phyloP scores from a whole-genome alignment of 2,888 invertebrate species.

The Drosophila helvetica region DNA sequence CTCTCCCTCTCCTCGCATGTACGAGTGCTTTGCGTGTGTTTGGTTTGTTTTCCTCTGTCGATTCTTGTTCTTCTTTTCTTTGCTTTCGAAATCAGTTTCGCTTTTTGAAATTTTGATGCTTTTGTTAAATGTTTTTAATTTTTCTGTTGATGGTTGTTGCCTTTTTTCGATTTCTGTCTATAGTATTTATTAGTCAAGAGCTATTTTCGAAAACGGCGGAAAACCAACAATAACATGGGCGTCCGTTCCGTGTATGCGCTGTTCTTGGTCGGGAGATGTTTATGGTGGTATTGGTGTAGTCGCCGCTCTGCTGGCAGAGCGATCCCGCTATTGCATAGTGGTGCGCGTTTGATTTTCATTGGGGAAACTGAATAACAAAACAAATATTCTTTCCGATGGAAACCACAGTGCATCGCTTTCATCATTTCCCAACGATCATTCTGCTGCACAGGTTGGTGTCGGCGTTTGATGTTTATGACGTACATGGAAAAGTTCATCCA shows the following conservation, averaged over 20 bases:
- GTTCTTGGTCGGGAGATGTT: slow-evolving; percentile 44
- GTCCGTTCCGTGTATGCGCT: slow-evolving; percentile 35
- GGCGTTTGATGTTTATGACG: too few species aligned
- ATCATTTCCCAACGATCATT: neutral
- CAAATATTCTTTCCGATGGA: slow-evolving; percentile 3
- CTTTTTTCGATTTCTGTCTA: slow-evolving; percentile 67
- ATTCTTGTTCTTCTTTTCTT: slow-evolving; percentile 2
- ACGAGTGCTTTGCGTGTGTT: slow-evolving; percentile 6
- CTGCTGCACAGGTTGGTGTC: too few species aligned
- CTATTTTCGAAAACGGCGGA: slow-evolving; percentile 74
- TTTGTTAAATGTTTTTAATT: slow-evolving; percentile 33
- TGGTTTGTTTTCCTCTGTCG: slow-evolving; percentile 22
- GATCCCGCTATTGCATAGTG: slow-evolving; percentile 34
- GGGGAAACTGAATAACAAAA: neutral
- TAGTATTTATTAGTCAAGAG: slow-evolving; percentile 81
- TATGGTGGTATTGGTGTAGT: slow-evolving; percentile 40
- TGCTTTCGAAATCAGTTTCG: slow-evolving; percentile 49
- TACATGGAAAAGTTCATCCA: too few species aligned
- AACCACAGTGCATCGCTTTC: neutral
- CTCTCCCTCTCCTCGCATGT: neutral
- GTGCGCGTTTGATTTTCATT: slow-evolving; percentile 13
- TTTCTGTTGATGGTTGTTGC: slow-evolving; percentile 42
- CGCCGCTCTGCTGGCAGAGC: slow-evolving; percentile 32
- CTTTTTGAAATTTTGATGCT: slow-evolving; percentile 41
- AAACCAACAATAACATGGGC: slow-evolving; percentile 51